A percentile compares a stretch with the other conserved stretches of the same genome.
phyloP scores from a whole-genome alignment of 2,797 vertebrate species.

The Threskiornis aethiopicus region DNA sequence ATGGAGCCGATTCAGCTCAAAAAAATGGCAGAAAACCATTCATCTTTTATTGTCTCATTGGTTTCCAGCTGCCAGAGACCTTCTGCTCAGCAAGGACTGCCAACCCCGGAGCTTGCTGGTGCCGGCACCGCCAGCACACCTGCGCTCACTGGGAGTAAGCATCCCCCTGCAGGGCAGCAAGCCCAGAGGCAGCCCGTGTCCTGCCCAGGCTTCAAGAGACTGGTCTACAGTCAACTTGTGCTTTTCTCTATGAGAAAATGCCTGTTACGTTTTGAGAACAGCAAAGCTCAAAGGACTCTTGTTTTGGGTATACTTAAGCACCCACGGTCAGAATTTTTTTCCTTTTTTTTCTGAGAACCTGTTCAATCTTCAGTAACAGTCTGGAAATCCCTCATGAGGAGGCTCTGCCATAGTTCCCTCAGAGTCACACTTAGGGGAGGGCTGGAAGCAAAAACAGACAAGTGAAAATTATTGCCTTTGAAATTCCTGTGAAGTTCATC shows the following conservation, averaged over 20 bases:
- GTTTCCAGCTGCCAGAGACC: neutral
- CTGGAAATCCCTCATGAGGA: neutral
- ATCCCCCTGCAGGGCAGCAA: neutral
- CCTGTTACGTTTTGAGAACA: fast-evolving
- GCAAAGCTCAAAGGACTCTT: neutral
- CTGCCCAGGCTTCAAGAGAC: neutral
- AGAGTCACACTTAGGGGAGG: neutral
- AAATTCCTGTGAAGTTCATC: neutral
- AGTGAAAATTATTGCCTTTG: neutral
- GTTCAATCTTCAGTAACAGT: neutral
- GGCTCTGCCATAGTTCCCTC: neutral
- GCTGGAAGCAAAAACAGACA: neutral
- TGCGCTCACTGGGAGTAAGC: fast-evolving
- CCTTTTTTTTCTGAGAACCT: neutral
- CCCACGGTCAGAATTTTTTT: neutral
- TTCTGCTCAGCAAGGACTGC: fast-evolving
- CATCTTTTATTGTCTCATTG: fast-evolving
- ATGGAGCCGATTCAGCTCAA: fast-evolving
- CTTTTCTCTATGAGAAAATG: neutral
- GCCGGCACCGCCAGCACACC: fast-evolving
- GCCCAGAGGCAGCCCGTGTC: neutral
- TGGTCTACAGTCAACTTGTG: neutral
- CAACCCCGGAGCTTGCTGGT: fast-evolving
- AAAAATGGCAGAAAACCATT: fast-evolving
- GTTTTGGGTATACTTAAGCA: neutral